These are phyloP conservation scores for Hydroisotoma schaefferi DNA, from an alignment of 2,888 invertebrate genomes.

Conservation along the genomic window DNA sequence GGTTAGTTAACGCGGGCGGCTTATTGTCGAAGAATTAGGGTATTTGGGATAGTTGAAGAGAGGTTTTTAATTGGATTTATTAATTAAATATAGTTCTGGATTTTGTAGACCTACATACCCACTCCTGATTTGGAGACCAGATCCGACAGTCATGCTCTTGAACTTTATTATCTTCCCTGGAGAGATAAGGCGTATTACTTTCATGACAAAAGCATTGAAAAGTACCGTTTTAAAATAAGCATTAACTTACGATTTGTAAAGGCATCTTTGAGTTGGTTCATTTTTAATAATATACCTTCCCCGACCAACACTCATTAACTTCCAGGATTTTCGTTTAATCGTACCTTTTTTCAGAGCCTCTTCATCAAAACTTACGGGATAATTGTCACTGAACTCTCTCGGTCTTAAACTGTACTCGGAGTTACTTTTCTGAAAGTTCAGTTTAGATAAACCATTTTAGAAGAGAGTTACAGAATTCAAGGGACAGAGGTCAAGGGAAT, in stretches of 20 bases:
- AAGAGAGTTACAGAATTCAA: too few relatives aligned
- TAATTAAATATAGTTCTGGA: not conserved
- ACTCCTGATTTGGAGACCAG: conserved; percentile 39
- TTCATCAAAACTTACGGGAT: conserved; percentile 37
- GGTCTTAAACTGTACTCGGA: conserved; percentile 31
- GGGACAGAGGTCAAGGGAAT: too few relatives aligned
- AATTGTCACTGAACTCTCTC: conserved; percentile 35
- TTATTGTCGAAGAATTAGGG: too few relatives aligned
- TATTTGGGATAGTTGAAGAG: too few relatives aligned
- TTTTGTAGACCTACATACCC: conserved; percentile 17
- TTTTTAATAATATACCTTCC: conserved; percentile 38
- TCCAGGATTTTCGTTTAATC: conserved; percentile 32
- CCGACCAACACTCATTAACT: conserved; percentile 37
- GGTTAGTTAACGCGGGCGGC: not conserved
- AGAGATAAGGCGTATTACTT: too few relatives aligned
- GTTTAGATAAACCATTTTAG: too few relatives aligned
- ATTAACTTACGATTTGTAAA: conserved; percentile 34
- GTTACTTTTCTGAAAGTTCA: conserved; percentile 5
- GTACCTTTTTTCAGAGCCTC: conserved; percentile 29
- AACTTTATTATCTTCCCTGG: conserved; percentile 27
- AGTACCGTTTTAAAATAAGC: not conserved
- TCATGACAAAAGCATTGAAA: not conserved
- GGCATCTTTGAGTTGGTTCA: conserved; percentile 25
- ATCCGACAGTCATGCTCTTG: conserved; percentile 33
- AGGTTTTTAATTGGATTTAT: not conserved